Evolutionary conservation across 2,113 vertebrate genomes (phyloP).

Genomic region (Perca fluviatilis): DNA sequence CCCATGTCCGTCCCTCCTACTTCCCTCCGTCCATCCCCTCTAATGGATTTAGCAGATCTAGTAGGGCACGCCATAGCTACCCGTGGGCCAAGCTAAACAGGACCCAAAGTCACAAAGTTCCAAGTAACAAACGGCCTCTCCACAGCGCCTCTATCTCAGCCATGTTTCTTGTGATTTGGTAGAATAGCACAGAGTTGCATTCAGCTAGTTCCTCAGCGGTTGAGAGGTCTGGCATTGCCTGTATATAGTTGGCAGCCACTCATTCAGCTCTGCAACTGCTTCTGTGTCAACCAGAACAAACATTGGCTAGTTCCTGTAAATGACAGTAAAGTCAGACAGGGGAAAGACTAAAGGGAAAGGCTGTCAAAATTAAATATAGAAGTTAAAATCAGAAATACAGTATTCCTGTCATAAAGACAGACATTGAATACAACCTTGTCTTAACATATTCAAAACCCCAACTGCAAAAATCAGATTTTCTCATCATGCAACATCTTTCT

Average conservation of each 20-base stretch:
- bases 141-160: constrained; percentile 40
- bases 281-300: constrained; percentile 64
- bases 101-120: constrained; percentile 69
- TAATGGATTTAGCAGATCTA: constrained; percentile 81
- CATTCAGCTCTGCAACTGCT: constrained; percentile 44
- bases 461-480: constrained; percentile 27
- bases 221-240: constrained; percentile 44
- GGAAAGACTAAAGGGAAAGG: constrained; percentile 13
- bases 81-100: constrained; percentile 79
- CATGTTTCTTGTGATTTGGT: constrained; percentile 64
- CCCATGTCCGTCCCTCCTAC: constrained; percentile 42
- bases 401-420: background rate
- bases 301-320: constrained; percentile 47
- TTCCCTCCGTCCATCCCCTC: constrained; percentile 38
- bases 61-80: constrained; percentile 66
- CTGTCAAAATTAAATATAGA: constrained; percentile 33
- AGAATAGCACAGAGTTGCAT: constrained; percentile 41
- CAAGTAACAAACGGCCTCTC: constrained; percentile 33
- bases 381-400: constrained; percentile 9
- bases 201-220: constrained; percentile 33
- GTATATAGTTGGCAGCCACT: constrained; percentile 35
- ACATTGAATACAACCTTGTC: background rate
- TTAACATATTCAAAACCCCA: constrained; percentile 5
- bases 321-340: constrained; percentile 52
- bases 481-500: background rate